Percentiles rank a stretch among this genome's conserved stretches.
phyloP scores from a whole-genome alignment of 2,888 invertebrate species.

The Zaprionus obscuricornis region DNA sequence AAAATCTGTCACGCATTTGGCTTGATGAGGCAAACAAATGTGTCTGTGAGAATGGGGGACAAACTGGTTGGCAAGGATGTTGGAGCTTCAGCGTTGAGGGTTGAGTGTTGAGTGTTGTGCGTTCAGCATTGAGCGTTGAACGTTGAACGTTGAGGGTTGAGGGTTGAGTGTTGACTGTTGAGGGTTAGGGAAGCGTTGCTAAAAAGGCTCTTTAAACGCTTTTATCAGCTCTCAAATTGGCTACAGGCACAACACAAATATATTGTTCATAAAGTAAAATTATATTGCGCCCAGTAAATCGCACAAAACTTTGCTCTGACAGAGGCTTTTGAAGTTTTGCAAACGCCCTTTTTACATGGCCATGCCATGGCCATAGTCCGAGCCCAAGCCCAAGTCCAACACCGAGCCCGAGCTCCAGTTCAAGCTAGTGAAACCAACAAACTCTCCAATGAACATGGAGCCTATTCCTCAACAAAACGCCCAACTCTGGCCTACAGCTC shows the following conservation, averaged over 20 bases:
- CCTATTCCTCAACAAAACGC: constrained; percentile 21
- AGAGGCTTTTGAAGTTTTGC: constrained; percentile 69
- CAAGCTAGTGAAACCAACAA: too few relatives aligned
- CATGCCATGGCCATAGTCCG: neutral
- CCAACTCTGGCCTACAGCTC: neutral
- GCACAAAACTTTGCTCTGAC: constrained; percentile 58
- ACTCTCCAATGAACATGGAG: too few relatives aligned
- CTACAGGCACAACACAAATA: constrained; percentile 48
- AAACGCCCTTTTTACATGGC: constrained; percentile 13
- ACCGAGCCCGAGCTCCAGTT: too few relatives aligned
- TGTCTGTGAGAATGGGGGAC: too few relatives aligned
- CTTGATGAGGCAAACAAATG: constrained; percentile 29
- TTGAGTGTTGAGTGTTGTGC: too few relatives aligned
- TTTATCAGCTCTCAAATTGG: constrained; percentile 70
- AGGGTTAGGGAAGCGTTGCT: constrained; percentile 8
- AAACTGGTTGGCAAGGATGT: too few relatives aligned
- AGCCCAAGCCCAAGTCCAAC: neutral
- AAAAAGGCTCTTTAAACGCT: constrained; percentile 63
- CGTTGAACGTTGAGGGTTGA: too few relatives aligned
- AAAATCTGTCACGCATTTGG: constrained; percentile 50
- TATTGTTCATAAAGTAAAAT: constrained; percentile 63
- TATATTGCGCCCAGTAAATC: constrained; percentile 62
- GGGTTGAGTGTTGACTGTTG: too few relatives aligned
- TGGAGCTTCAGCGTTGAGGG: too few relatives aligned
- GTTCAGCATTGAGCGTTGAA: too few relatives aligned